Conservation (phyloP, 2,888 invertebrate species). For the Callyntrura guangdongensis region DNA sequence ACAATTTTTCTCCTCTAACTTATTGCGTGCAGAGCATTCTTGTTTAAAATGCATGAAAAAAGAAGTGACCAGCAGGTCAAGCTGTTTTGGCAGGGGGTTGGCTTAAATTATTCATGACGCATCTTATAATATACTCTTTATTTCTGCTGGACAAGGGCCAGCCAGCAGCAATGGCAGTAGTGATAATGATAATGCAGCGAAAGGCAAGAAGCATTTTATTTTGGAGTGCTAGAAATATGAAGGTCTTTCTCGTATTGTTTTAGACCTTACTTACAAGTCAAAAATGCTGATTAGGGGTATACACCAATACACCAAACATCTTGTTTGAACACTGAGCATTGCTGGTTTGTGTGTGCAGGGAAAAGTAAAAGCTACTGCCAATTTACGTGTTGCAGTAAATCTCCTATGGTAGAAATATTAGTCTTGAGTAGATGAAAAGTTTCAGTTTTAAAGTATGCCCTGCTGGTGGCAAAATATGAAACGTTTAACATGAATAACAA, state of each 20-base stretch:
- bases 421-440: slow-evolving; percentile 47
- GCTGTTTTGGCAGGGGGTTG: slow-evolving; percentile 73
- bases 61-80: slow-evolving; percentile 71
- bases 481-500: slow-evolving; percentile 65
- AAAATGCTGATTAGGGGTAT: not conserved
- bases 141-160: slow-evolving; percentile 62
- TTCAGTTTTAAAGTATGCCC: slow-evolving; percentile 31
- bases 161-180: slow-evolving; percentile 17
- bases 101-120: slow-evolving; percentile 63
- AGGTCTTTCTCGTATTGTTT: slow-evolving; percentile 56
- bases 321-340: not conserved
- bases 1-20: slow-evolving; percentile 11
- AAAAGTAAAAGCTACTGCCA: slow-evolving; percentile 26
- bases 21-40: slow-evolving; percentile 39
- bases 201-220: not conserved
- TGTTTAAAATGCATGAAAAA: slow-evolving; percentile 56
- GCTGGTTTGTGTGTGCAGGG: not conserved
- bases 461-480: slow-evolving; percentile 65
- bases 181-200: not conserved
- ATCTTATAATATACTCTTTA: slow-evolving; percentile 19
- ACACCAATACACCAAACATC: not conserved
- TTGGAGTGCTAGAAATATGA: not conserved
- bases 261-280: slow-evolving; percentile 40
- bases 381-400: slow-evolving; percentile 2
- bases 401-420: slow-evolving; percentile 48